Conservation (phyloP, 2,113 vertebrate species). For the Carassius carassius region DNA sequence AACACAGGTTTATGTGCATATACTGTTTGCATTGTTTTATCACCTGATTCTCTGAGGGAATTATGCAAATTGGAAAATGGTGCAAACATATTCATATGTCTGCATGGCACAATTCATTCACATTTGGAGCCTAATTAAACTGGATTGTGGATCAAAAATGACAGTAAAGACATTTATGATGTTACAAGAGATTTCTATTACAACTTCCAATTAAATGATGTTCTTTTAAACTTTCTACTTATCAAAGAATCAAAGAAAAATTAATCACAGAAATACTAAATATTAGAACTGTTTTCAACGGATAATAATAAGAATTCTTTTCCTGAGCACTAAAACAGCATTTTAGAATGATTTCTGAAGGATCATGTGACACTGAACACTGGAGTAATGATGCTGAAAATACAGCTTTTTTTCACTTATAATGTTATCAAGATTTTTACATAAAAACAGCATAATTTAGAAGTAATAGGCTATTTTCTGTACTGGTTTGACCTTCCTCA, state of each 20-base stretch:
- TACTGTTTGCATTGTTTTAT: background rate
- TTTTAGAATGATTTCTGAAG: background rate
- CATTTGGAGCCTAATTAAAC: background rate
- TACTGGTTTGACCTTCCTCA: too few relatives aligned
- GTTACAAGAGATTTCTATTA: background rate
- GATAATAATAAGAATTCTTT: too few relatives aligned
- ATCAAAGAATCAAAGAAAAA: background rate
- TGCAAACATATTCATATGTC: background rate
- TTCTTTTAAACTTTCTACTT: background rate
- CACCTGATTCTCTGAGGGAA: background rate
- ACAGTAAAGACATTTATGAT: background rate
- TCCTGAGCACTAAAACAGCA: background rate
- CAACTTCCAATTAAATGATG: background rate
- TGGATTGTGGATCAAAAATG: background rate
- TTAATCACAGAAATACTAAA: background rate
- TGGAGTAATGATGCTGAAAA: background rate
- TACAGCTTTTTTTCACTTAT: too few relatives aligned
- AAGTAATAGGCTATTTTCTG: too few relatives aligned
- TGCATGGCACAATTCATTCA: background rate
- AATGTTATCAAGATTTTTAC: too few relatives aligned
- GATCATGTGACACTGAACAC: background rate
- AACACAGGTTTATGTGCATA: background rate
- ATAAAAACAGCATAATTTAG: too few relatives aligned
- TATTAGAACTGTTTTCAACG: background rate
- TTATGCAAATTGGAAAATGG: background rate